A percentile compares a stretch with the other conserved stretches of the same genome.
phyloP scores from a whole-genome alignment of 1,140 invertebrate genomes.

The Ptiloglossa arizonensis region DNA sequence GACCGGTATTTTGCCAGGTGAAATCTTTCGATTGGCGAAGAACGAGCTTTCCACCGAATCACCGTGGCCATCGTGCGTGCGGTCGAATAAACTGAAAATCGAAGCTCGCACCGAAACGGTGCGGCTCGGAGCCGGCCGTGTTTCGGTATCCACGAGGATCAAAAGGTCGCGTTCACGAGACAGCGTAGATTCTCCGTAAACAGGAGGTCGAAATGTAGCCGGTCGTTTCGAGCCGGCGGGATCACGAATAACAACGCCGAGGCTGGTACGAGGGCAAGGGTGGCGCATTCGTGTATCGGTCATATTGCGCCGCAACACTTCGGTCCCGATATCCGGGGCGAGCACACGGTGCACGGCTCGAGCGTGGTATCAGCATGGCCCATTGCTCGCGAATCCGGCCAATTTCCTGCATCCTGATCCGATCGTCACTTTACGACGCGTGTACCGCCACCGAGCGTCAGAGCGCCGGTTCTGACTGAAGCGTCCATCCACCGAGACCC shows the following conservation, averaged over 20 bases:
- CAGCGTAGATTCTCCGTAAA: constrained; percentile 16
- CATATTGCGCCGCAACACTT: constrained; percentile 53
- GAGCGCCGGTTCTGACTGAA: constrained; percentile 5
- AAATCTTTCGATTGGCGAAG: too few species aligned
- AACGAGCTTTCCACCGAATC: background rate
- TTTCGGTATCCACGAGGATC: constrained; percentile 5
- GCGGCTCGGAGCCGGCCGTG: background rate
- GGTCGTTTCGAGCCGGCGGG: background rate
- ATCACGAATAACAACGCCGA: constrained; percentile 31
- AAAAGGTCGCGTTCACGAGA: background rate
- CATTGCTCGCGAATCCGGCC: constrained; percentile 81
- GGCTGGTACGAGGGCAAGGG: background rate
- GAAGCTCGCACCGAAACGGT: too few species aligned
- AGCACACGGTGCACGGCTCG: constrained; percentile 14
- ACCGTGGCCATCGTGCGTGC: background rate
- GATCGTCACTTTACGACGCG: constrained; percentile 82
- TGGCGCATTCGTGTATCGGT: constrained; percentile 25
- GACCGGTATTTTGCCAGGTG: too few species aligned
- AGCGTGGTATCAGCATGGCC: constrained; percentile 78
- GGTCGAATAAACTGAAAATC: constrained; percentile 6
- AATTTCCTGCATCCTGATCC: constrained; percentile 80
- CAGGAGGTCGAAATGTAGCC: constrained; percentile 42
- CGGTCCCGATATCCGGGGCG: constrained; percentile 56
- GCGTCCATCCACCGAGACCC: constrained; percentile 33
- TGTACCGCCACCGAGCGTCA: constrained; percentile 60